phyloP scores from a whole-genome alignment of 2,888 invertebrate species.

The Sesamia inferens region DNA sequence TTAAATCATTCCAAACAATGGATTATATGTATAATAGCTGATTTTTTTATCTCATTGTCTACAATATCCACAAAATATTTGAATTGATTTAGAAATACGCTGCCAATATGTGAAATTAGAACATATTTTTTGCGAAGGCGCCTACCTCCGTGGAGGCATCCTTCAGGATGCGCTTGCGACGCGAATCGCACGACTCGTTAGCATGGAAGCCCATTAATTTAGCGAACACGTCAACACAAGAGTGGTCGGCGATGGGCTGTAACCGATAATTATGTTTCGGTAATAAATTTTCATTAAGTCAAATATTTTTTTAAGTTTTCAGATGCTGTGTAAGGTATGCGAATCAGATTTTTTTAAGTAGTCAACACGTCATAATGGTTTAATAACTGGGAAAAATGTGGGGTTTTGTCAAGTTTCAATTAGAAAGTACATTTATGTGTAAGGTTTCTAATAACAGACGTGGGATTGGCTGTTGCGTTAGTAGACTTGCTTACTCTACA shows the following conservation, averaged over 20 bases:
- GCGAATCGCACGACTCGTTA: conserved; percentile 81
- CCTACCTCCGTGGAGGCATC: conserved; percentile 58
- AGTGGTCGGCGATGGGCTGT: conserved; percentile 77
- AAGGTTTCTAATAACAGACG: background rate
- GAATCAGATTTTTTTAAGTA: background rate
- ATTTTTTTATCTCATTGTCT: background rate
- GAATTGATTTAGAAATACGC: too few species aligned
- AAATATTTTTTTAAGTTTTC: conserved; percentile 46
- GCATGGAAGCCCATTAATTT: conserved; percentile 77
- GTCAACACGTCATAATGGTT: background rate
- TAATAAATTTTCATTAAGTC: conserved; percentile 52
- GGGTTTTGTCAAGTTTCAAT: background rate
- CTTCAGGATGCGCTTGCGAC: conserved; percentile 77
- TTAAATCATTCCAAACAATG: background rate
- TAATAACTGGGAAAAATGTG: too few species aligned
- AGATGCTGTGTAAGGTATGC: background rate
- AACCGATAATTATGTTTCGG: conserved; percentile 71
- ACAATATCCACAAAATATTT: background rate
- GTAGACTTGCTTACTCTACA: too few species aligned
- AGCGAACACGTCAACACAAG: conserved; percentile 80
- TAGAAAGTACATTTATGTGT: background rate
- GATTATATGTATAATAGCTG: background rate
- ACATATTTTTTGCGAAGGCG: conserved; percentile 39
- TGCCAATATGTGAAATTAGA: conserved; percentile 9
- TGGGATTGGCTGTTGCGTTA: too few species aligned